Evolutionary conservation across 2,888 invertebrate species (phyloP).

Genomic region (Rhabditoides inermis): DNA sequence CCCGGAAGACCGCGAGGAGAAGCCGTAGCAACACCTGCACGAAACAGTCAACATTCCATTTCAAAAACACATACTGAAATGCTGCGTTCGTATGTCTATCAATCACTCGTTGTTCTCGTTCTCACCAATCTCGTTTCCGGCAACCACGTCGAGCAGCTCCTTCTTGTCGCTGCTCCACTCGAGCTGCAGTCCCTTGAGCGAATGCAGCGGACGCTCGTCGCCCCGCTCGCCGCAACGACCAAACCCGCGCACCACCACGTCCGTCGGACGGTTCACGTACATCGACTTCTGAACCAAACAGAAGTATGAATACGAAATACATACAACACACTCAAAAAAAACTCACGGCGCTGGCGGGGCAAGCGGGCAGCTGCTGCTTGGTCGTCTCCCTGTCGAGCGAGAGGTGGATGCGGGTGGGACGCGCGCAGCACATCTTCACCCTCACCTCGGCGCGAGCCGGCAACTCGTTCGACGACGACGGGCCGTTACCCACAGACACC

Average conservation of each 20-base stretch:
- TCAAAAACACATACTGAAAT: too few relatives aligned
- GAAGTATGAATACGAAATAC: neutral
- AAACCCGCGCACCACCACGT: slow-evolving; percentile 9
- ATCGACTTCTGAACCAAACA: slow-evolving; percentile 12
- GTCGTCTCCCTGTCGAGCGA: slow-evolving; percentile 3
- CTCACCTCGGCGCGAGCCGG: slow-evolving; percentile 23
- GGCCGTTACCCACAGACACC: slow-evolving; percentile 32
- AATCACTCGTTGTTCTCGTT: neutral
- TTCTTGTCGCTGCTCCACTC: neutral
- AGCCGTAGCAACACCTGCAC: slow-evolving; percentile 14
- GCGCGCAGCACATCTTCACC: slow-evolving; percentile 31
- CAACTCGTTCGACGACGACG: slow-evolving; percentile 26
- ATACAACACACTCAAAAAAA: neutral
- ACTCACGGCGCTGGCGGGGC: slow-evolving; percentile 31
- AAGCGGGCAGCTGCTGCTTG: slow-evolving; percentile 13
- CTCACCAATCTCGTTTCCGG: neutral
- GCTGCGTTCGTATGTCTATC: too few relatives aligned
- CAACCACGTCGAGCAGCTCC: neutral
- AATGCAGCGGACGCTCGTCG: slow-evolving; percentile 1
- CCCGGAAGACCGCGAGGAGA: slow-evolving; percentile 6
- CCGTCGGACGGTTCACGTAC: slow-evolving; percentile 5
- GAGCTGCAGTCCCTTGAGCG: neutral
- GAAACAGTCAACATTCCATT: too few relatives aligned
- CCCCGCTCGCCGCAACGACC: slow-evolving; percentile 8
- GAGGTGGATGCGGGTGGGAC: slow-evolving; percentile 29